Evolutionary conservation across 2,113 vertebrate genomes (phyloP).

Genomic region (Pseudorasbora parva): DNA sequence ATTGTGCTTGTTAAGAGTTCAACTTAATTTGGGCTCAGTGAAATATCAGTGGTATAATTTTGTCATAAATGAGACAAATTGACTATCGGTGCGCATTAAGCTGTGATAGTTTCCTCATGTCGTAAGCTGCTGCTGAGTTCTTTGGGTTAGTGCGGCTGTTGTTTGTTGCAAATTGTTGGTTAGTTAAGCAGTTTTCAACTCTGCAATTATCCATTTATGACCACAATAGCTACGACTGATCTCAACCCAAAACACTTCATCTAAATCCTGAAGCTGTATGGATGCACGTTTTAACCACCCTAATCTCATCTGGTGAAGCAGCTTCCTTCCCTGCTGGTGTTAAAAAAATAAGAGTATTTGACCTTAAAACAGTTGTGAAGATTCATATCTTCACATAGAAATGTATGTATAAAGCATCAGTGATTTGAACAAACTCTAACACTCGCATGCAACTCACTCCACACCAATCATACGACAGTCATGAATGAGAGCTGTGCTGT

Average conservation of each 20-base stretch:
- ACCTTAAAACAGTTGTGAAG: neutral
- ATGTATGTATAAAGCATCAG: neutral
- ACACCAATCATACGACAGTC: neutral
- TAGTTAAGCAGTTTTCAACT: neutral
- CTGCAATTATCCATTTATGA: neutral
- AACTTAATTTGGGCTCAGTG: neutral
- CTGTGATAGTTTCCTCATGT: slow-evolving; percentile 9
- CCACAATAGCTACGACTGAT: neutral
- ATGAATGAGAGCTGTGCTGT: neutral
- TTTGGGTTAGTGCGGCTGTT: neutral
- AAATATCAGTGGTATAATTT: neutral
- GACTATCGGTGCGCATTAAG: neutral
- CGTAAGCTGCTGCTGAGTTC: neutral
- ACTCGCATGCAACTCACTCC: neutral
- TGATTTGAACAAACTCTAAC: neutral
- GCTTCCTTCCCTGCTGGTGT: neutral
- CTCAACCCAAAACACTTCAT: neutral
- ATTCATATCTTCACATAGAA: neutral
- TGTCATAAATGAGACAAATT: neutral
- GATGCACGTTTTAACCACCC: neutral
- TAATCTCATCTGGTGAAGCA: neutral
- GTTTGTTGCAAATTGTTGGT: slow-evolving; percentile 2
- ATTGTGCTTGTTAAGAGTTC: neutral
- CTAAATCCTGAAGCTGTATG: neutral
- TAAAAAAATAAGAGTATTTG: neutral